Percentiles rank a stretch among this genome's conserved stretches.
phyloP scores from a whole-genome alignment of 1,140 invertebrate species.

The Hypothenemus hampei region DNA sequence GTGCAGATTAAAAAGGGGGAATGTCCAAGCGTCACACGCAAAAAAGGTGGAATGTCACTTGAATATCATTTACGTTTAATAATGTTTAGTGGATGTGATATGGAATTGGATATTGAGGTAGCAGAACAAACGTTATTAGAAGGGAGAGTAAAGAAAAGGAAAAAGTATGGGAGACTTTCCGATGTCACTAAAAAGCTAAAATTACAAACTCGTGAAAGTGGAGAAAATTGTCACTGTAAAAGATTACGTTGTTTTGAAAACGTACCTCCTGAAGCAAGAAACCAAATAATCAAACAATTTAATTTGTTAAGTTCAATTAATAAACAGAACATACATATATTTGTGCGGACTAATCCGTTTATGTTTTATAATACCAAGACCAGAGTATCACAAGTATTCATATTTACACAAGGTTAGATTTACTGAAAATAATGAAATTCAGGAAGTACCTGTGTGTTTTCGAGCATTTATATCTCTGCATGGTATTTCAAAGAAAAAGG shows the following conservation, averaged over 20 bases:
- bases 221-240: slow-evolving; percentile 9
- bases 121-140: too few species aligned
- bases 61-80: too few species aligned
- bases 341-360: slow-evolving; percentile 18
- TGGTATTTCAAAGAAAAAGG: slow-evolving; percentile 4
- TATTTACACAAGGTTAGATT: background rate
- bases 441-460: background rate
- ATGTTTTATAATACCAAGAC: slow-evolving; percentile 6
- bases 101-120: too few species aligned
- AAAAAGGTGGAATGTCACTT: too few species aligned
- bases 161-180: background rate
- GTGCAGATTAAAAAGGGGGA: too few species aligned
- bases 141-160: slow-evolving; percentile 3
- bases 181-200: slow-evolving; percentile 8
- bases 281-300: slow-evolving; percentile 10
- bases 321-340: slow-evolving; percentile 23
- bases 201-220: slow-evolving; percentile 1
- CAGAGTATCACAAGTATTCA: background rate
- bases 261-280: background rate
- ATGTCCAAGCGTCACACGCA: too few species aligned
- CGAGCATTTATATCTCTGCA: background rate
- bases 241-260: slow-evolving; percentile 18
- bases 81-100: too few species aligned
- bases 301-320: slow-evolving; percentile 9
- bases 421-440: background rate